phyloP scores from a whole-genome alignment of 1,140 invertebrate species.

The Goniozus legneri region DNA sequence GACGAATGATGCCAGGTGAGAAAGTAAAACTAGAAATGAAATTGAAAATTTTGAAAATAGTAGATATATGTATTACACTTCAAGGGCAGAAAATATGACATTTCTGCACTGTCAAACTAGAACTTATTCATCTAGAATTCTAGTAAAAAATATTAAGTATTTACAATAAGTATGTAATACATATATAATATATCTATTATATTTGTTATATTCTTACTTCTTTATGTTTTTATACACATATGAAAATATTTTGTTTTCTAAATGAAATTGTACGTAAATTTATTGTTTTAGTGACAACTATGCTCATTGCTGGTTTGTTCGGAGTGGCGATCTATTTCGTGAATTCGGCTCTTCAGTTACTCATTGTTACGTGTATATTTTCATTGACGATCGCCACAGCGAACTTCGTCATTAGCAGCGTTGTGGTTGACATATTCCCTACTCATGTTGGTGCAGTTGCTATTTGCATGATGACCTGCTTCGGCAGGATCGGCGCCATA shows the following conservation, averaged over 20 bases:
- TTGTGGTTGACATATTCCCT: constrained; percentile 59
- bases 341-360: constrained; percentile 49
- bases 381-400: constrained; percentile 57
- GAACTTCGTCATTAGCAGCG: constrained; percentile 57
- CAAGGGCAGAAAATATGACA: too few species aligned
- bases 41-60: too few species aligned
- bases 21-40: background rate
- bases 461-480: constrained; percentile 52
- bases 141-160: too few species aligned
- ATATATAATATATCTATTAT: too few species aligned
- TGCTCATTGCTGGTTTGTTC: constrained; percentile 51
- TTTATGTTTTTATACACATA: too few species aligned
- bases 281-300: constrained; percentile 44
- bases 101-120: too few species aligned
- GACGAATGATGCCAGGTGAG: constrained; percentile 35
- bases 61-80: too few species aligned
- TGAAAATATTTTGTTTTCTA: too few species aligned
- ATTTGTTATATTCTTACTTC: too few species aligned
- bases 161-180: too few species aligned
- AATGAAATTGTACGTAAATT: too few species aligned
- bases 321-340: constrained; percentile 55
- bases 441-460: constrained; percentile 54
- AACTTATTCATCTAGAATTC: too few species aligned
- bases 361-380: constrained; percentile 56
- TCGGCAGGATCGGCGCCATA: constrained; percentile 57